These are phyloP conservation scores for Dryobota labecula DNA, from an alignment of 2,888 invertebrate species.

Conservation along the genomic window DNA sequence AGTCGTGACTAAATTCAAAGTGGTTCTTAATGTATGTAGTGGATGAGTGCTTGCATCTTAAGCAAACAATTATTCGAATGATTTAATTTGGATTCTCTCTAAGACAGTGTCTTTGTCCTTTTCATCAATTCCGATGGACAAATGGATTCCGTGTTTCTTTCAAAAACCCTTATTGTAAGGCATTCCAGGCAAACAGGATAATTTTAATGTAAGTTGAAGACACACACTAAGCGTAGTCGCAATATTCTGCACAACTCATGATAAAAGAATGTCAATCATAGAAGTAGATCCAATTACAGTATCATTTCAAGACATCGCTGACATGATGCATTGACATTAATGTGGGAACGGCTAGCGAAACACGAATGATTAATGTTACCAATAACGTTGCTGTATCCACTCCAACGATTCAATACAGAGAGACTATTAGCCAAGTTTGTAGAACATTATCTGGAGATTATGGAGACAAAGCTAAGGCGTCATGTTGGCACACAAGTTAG, in stretches of 20 bases:
- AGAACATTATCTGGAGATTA: not conserved
- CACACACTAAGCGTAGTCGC: not conserved
- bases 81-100: not conserved
- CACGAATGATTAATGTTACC: conserved; percentile 36
- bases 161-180: not conserved
- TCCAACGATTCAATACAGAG: conserved; percentile 14
- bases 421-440: not conserved
- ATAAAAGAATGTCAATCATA: not conserved
- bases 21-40: not conserved
- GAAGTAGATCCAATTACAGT: conserved; percentile 16
- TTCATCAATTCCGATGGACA: not conserved
- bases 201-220: too few relatives aligned
- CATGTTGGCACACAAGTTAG: conserved; percentile 4
- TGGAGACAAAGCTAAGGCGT: not conserved
- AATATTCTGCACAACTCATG: not conserved
- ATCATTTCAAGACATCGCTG: conserved; percentile 31
- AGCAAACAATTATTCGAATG: not conserved
- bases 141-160: not conserved
- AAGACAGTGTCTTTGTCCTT: not conserved
- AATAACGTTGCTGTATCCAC: conserved; percentile 18
- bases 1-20: conserved; percentile 34
- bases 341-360: conserved; percentile 32
- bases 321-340: conserved; percentile 26
- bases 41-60: not conserved
- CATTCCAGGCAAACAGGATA: not conserved